Evolutionary conservation across 2,797 vertebrate genomes (phyloP).

Genomic region (Tokudaia muenninki): DNA sequence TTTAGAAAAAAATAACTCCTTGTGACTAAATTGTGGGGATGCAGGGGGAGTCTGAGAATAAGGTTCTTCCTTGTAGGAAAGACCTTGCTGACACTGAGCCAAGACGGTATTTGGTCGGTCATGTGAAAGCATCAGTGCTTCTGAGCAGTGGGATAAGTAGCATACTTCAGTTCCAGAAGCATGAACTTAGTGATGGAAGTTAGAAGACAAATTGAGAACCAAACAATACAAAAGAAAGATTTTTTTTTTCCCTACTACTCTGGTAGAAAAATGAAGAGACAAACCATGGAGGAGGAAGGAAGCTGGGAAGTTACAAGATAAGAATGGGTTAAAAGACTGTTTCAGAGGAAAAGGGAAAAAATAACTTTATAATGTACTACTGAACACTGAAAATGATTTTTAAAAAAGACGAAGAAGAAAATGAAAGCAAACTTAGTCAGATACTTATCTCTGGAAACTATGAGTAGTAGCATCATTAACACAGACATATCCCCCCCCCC

Average conservation of each 20-base stretch:
- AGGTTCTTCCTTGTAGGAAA: not conserved
- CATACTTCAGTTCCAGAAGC: not conserved
- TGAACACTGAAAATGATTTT: slow-evolving; percentile 14
- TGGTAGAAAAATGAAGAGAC: not conserved
- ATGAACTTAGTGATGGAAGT: not conserved
- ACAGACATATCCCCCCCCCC: not conserved
- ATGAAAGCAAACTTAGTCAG: slow-evolving; percentile 24
- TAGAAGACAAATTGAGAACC: not conserved
- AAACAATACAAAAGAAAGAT: not conserved
- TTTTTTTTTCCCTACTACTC: not conserved
- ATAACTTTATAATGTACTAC: not conserved
- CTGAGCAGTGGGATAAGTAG: not conserved
- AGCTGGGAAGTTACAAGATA: not conserved
- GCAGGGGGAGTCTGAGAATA: not conserved
- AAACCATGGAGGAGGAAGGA: not conserved
- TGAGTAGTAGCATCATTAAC: not conserved
- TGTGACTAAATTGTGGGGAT: not conserved
- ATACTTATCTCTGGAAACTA: not conserved
- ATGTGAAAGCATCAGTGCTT: not conserved
- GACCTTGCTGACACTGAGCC: not conserved
- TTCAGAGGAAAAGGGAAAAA: not conserved
- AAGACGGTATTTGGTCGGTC: not conserved
- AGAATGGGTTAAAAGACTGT: not conserved
- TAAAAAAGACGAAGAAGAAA: not conserved
- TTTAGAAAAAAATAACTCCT: not conserved